phyloP scores from a whole-genome alignment of 2,797 vertebrate genomes.

The Artibeus lituratus region DNA sequence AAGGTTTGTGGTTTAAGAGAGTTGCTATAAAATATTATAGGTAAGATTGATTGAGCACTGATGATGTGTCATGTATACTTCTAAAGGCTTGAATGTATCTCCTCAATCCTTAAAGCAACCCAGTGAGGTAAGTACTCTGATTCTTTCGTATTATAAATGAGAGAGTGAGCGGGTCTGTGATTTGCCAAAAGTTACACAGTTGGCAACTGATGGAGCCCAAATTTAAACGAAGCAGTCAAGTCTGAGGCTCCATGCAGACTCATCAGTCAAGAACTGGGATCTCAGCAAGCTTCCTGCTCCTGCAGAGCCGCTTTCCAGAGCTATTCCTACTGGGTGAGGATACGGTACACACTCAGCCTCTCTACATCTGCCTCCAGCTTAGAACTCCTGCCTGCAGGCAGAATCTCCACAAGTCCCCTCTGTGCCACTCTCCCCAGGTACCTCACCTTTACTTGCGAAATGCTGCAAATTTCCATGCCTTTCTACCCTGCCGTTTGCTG shows the following conservation, averaged over 20 bases:
- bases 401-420: neutral
- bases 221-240: neutral
- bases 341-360: neutral
- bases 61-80: neutral
- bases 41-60: neutral
- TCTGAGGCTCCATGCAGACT: neutral
- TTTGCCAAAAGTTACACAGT: neutral
- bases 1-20: slow-evolving; percentile 17
- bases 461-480: neutral
- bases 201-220: neutral
- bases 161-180: neutral
- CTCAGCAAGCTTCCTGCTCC: neutral
- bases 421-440: neutral
- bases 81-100: neutral
- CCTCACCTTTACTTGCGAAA: neutral
- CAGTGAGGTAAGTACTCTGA: neutral
- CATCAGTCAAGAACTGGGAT: neutral
- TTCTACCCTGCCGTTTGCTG: neutral
- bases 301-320: neutral
- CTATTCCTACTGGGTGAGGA: neutral
- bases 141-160: neutral
- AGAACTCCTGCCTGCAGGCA: neutral
- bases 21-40: neutral
- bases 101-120: neutral
- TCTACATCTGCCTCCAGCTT: neutral